These are phyloP conservation scores for Karalla daura DNA, from an alignment of 2,797 vertebrate genomes.

Conservation along the genomic window DNA sequence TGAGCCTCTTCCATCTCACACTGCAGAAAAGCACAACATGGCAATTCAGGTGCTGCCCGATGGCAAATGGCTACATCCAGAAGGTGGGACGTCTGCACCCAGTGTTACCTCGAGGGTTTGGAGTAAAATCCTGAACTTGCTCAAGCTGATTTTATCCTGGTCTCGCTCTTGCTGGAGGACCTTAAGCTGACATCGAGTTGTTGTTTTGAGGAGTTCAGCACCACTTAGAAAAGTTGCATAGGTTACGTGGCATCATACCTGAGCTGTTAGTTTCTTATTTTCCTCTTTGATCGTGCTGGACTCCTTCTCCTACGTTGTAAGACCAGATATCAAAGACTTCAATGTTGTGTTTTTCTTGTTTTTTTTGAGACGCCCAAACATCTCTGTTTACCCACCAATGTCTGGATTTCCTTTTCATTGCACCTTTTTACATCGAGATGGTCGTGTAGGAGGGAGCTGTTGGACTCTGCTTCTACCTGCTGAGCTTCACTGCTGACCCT, in stretches of 20 bases:
- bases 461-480: constrained; percentile 49
- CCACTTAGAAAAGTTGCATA: not conserved
- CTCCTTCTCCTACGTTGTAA: constrained; percentile 56
- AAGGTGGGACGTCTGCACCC: not conserved
- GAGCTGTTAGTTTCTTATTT: constrained; percentile 50
- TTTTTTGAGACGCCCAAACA: not conserved
- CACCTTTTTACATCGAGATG: not conserved
- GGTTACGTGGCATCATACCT: constrained; percentile 38
- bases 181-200: constrained; percentile 48
- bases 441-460: not conserved
- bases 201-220: not conserved
- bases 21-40: constrained; percentile 45
- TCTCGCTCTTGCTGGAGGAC: constrained; percentile 43
- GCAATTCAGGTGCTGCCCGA: not conserved
- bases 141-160: constrained; percentile 40
- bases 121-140: constrained; percentile 23
- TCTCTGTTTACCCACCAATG: constrained; percentile 49
- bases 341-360: not conserved
- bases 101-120: constrained; percentile 54
- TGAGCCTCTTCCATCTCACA: constrained; percentile 55
- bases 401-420: constrained; percentile 35
- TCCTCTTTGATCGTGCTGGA: constrained; percentile 34
- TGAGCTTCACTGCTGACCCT: constrained; percentile 31
- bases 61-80: not conserved
- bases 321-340: not conserved